A percentile compares a stretch with the other conserved stretches of the same genome.
Conservation (phyloP, 2,888 invertebrate species). For the Clostera curtula region DNA sequence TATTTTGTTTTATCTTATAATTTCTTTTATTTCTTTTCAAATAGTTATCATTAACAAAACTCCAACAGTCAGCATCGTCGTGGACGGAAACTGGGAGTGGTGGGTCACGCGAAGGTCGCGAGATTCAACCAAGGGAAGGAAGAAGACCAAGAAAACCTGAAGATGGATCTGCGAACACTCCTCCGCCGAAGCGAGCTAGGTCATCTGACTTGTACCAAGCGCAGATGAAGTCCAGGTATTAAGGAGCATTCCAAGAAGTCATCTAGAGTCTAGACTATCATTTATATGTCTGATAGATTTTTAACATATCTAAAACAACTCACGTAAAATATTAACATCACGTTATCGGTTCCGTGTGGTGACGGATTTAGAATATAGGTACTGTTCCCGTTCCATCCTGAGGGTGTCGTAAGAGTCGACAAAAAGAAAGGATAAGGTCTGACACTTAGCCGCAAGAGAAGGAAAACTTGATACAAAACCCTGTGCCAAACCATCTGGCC, state of each 20-base stretch:
- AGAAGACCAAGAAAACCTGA: conserved; percentile 71
- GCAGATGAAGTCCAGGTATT: conserved; percentile 71
- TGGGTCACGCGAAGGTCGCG: conserved; percentile 56
- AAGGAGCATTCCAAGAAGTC: conserved; percentile 24
- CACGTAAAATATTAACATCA: neutral
- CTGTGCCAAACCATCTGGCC: too few relatives aligned
- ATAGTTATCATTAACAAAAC: conserved; percentile 3
- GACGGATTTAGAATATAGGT: too few relatives aligned
- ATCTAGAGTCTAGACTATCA: neutral
- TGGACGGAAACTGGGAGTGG: conserved; percentile 69
- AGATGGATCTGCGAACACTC: conserved; percentile 65
- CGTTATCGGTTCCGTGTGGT: too few relatives aligned
- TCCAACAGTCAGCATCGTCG: conserved; percentile 55
- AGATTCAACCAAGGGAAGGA: conserved; percentile 47
- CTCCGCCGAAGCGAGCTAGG: conserved; percentile 81
- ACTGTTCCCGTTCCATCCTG: too few relatives aligned
- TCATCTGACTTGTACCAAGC: conserved; percentile 81
- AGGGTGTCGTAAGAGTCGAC: too few relatives aligned
- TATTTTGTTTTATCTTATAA: conserved; percentile 2
- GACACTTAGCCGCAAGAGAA: too few relatives aligned
- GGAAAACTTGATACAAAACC: too few relatives aligned
- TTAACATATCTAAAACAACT: neutral
- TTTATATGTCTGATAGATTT: neutral
- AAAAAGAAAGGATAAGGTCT: too few relatives aligned
- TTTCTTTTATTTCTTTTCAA: conserved; percentile 3